Base-by-base conservation (phyloP, 2,888 invertebrate genomes). In the Zelleria hepariella region DNA sequence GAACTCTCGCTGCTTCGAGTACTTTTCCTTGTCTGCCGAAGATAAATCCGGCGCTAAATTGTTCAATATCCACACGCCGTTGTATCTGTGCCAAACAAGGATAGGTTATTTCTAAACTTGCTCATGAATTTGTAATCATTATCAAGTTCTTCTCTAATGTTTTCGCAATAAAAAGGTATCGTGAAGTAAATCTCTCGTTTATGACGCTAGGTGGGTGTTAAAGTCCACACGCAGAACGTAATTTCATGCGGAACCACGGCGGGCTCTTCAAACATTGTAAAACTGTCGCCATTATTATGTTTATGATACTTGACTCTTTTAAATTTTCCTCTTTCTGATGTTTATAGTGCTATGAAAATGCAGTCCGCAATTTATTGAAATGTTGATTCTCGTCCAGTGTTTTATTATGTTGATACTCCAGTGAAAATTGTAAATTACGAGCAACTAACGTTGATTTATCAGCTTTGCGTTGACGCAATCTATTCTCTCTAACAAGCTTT, bases 391-490 rank as follows among this genome's bases (percentile, higher is more conserved):
- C 47, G 42, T 42, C 24, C 64, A 64, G 66, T 62, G 64, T 73
- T 72, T 75, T 72, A 74, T 67, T 70, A 69, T 69, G 67, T 62
- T 58, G 62, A 62, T 66, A 65, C 67, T 73, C 67, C 67, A 58
- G 66, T 65, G 77, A 73, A 79, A 82, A 84, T 85, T 82, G 79
- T 78, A 71, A 84, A 77, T 76, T 82, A 81, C 79, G 66, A 75
- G 65, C 79, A 69, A 78, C 78, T 80, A 75, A 76, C 74, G 65
- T 67, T 77, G 79, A 83, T 82, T 80, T 82, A 61, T 27, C n/a
- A 32, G 26, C n/a, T 21, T 32, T 32, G 21, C 20, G 10, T n/a
- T 56, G 20, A 26, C 26, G 21, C 55, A 56, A 56, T 56, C 26
- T 27, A 25, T 32, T n/a, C 23, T 32, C 58, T 57, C 21, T 59